Conservation (phyloP, 2,113 vertebrate species). For the Phoenicopterus ruber region DNA sequence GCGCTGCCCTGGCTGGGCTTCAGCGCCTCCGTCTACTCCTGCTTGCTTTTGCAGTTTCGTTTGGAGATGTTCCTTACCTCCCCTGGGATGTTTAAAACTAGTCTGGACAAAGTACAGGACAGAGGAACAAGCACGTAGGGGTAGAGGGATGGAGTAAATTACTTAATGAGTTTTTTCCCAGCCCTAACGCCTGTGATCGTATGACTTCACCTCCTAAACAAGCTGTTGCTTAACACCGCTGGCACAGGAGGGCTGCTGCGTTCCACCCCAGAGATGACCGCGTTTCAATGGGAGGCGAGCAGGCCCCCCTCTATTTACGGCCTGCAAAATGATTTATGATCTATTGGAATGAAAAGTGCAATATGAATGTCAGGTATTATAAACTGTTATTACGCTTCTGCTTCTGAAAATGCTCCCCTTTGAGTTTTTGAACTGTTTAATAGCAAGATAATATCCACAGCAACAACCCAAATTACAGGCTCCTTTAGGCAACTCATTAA, state of each 20-base stretch:
- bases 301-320: not conserved
- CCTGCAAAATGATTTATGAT: not conserved
- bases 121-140: constrained; percentile 30
- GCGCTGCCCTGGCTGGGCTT: not conserved
- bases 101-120: constrained; percentile 55
- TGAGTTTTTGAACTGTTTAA: constrained; percentile 9
- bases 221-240: constrained; percentile 18
- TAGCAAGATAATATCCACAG: constrained; percentile 15
- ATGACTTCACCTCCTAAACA: constrained; percentile 52
- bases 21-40: not conserved
- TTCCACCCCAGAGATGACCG: not conserved
- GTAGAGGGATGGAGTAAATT: constrained; percentile 48
- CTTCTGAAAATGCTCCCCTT: not conserved
- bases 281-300: not conserved
- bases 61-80: constrained; percentile 45
- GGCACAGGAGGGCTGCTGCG: not conserved
- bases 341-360: not conserved
- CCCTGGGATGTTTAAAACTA: constrained; percentile 57
- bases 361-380: not conserved
- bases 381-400: not conserved
- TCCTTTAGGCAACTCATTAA: constrained; percentile 36
- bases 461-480: constrained; percentile 7
- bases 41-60: constrained; percentile 30
- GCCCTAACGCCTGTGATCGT: constrained; percentile 28
- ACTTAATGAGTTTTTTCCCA: constrained; percentile 61